Evolutionary conservation across 2,113 vertebrate species (phyloP), one percentile per base, ranked within the genome.

Genomic region (Protomyctophum bolini): DNA sequence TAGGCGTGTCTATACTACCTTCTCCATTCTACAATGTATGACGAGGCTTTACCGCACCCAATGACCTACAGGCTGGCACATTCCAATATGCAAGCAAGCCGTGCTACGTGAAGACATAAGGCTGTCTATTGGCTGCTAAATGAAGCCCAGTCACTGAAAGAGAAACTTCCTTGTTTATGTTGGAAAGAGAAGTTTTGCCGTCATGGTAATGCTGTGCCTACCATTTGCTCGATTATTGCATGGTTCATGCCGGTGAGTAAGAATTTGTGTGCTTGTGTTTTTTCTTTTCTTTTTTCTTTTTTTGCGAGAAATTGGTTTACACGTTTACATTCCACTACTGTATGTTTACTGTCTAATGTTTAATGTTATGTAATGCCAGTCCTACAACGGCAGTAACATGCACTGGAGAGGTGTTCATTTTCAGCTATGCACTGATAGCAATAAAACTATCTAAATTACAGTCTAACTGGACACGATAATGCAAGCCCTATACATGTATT

Each of bases 111-210:
- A 46, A 46, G 57, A 28, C n/a, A 67, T 6, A 14, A 14, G 62
- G 66, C 46, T 63, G 12, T 47, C 14, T 50, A 63, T 63, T 63
- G 61, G 46, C 10, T 48, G 46, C 15, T 0, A 10, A 11, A n/a
- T 12, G 46, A 49, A 47, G 60, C 14, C 33, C 33, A 41, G 33
- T 41, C 33, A 41, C 33, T 41, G 60, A 10, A 45, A 55, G 56
- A 63, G 7, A 33, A 9, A 90, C 90, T 90, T 91, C 90, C 88
- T 84, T 76, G 3, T 88, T 84, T 71, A 63, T 88, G 58, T 52
- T 72, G 50, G 21, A 61, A 58, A 47, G 14, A 56, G 11, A 3
- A 57, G 33, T 15, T 12, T 10, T 9, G 6, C 51, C 6, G 9
- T 46, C 21, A 61, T 72, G 33, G 55, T 52, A 14, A 14, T 50